Evolutionary conservation across 2,888 invertebrate genomes (phyloP).

Genomic region (Proisotoma minuta): DNA sequence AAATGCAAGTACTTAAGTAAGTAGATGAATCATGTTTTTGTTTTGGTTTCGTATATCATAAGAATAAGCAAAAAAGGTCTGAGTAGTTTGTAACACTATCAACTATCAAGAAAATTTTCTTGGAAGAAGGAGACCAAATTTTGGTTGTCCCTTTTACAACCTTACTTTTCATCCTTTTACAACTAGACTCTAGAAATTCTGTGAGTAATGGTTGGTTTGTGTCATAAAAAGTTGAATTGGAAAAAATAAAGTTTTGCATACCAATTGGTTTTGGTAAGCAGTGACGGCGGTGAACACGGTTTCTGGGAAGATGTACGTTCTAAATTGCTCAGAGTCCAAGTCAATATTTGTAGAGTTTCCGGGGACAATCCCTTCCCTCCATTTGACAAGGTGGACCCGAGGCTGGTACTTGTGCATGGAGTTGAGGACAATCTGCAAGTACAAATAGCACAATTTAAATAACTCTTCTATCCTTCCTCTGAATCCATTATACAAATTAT

Average conservation of each 20-base stretch:
- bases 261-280: constrained; percentile 97
- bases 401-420: constrained; percentile 99
- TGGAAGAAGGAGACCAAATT: too few species aligned
- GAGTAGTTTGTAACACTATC: too few species aligned
- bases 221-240: not conserved
- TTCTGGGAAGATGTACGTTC: constrained; percentile 94
- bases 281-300: constrained; percentile 98
- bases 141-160: not conserved
- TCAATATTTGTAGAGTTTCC: constrained; percentile 70
- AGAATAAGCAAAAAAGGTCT: too few species aligned
- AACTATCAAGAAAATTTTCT: too few species aligned
- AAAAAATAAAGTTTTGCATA: constrained; percentile 53
- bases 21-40: too few species aligned
- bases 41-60: too few species aligned
- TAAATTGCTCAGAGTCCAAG: constrained; percentile 86
- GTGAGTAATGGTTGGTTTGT: not conserved
- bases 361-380: constrained; percentile 69
- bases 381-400: constrained; percentile 86
- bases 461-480: not conserved
- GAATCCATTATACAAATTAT: constrained; percentile 2
- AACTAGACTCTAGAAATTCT: not conserved
- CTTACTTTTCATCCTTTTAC: not conserved
- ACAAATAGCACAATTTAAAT: not conserved
- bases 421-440: constrained; percentile 84
- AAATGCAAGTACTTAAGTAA: too few species aligned